These are phyloP conservation scores for Liodrosophila aerea DNA, from an alignment of 2,888 invertebrate genomes.

Conservation along the genomic window DNA sequence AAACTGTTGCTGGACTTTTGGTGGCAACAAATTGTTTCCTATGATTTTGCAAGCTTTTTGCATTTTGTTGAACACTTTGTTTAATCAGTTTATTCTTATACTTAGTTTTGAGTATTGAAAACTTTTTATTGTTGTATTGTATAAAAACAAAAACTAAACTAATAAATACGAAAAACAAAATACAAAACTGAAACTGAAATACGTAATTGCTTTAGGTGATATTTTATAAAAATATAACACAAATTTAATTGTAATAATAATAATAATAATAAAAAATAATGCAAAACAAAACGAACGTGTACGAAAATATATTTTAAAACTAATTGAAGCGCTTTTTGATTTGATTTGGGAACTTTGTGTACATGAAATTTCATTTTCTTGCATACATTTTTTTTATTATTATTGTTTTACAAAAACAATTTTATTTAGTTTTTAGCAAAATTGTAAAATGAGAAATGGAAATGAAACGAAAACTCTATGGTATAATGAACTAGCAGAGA, in stretches of 20 bases:
- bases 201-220: conserved; percentile 82
- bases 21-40: conserved; percentile 69
- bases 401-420: conserved; percentile 72
- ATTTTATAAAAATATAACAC: conserved; percentile 75
- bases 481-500: conserved; percentile 42
- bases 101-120: conserved; percentile 57
- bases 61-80: conserved; percentile 66
- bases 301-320: conserved; percentile 58
- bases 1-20: conserved; percentile 41
- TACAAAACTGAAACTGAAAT: conserved; percentile 79
- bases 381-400: conserved; percentile 58
- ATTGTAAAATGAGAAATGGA: conserved; percentile 81
- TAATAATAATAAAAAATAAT: conserved; percentile 42
- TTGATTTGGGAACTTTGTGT: conserved; percentile 51
- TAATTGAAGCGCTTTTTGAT: conserved; percentile 61
- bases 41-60: conserved; percentile 75
- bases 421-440: conserved; percentile 82
- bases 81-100: conserved; percentile 59
- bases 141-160: conserved; percentile 44
- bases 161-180: conserved; percentile 40
- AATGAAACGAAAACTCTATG: conserved; percentile 29
- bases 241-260: conserved; percentile 50
- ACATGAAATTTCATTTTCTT: conserved; percentile 46
- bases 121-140: conserved; percentile 66
- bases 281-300: conserved; percentile 40